Percentiles rank a stretch among this genome's conserved stretches.
Conservation (phyloP, 2,113 vertebrate species). For the Vidua macroura region DNA sequence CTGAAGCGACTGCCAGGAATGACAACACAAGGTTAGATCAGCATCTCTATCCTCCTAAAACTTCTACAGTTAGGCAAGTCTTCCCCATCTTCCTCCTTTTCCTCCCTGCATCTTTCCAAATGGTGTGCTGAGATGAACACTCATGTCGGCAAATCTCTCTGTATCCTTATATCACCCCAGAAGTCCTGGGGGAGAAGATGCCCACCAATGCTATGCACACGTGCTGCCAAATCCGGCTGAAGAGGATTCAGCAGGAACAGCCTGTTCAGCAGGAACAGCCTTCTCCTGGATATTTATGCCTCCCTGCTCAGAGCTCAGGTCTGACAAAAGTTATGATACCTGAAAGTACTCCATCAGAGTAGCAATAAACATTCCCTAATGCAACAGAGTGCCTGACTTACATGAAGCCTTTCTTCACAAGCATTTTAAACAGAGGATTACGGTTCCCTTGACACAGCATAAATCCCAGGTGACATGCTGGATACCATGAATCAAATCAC, state of each 20-base stretch:
- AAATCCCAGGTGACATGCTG: not conserved
- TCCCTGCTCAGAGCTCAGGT: not conserved
- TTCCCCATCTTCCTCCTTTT: not conserved
- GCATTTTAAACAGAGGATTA: slow-evolving; percentile 27
- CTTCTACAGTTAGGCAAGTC: not conserved
- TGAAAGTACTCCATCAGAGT: slow-evolving; percentile 17
- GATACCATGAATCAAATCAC: not conserved
- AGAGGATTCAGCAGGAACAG: not conserved
- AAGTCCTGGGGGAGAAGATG: not conserved
- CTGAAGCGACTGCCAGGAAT: not conserved
- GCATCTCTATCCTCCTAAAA: not conserved
- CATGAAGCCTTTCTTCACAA: slow-evolving; percentile 9
- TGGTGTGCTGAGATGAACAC: fast-evolving
- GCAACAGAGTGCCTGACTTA: not conserved
- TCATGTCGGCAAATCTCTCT: not conserved
- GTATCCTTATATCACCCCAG: not conserved
- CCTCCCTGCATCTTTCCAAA: not conserved
- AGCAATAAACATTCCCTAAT: slow-evolving; percentile 17
- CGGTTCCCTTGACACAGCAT: not conserved
- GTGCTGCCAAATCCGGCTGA: not conserved
- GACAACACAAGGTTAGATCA: not conserved
- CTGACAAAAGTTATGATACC: slow-evolving; percentile 3
- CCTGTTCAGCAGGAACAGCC: not conserved
- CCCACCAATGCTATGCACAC: not conserved
- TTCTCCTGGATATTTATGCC: slow-evolving; percentile 21